Percentiles rank a stretch among this genome's conserved stretches.
These are phyloP conservation scores for Amphiprion percula DNA, from an alignment of 2,113 vertebrate genomes.

Conservation along the genomic window DNA sequence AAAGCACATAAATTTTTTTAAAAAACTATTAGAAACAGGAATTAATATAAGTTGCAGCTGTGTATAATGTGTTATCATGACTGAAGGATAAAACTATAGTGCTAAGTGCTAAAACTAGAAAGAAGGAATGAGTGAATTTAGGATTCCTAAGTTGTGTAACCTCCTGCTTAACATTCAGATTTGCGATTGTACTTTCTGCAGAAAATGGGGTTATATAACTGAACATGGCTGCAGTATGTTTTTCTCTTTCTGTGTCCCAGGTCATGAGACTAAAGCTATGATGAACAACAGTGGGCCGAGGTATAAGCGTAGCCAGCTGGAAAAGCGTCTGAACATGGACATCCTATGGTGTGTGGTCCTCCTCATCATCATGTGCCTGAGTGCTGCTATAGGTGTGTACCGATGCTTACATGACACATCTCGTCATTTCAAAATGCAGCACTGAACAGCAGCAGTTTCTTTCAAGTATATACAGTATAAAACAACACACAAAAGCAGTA, in stretches of 20 bases:
- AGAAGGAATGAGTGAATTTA: no score
- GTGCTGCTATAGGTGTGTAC: conserved; percentile 88
- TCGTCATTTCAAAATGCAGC: background rate
- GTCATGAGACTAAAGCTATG: conserved; percentile 98
- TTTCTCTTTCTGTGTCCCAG: conserved; percentile 70
- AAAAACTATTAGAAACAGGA: no score
- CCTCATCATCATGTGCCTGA: conserved; percentile 91
- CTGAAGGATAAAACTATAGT: no score
- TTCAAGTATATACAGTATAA: background rate
- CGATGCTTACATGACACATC: background rate
- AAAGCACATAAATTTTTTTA: no score
- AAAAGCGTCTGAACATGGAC: conserved; percentile 90
- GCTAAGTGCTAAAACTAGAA: no score
- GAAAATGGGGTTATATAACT: background rate
- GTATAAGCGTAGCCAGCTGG: conserved; percentile 93
- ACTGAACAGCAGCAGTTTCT: background rate
- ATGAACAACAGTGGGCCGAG: conserved; percentile 93
- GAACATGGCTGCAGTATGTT: background rate
- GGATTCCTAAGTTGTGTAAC: no score
- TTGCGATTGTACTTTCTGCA: background rate
- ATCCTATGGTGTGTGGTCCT: conserved; percentile 94
- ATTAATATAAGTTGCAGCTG: no score
- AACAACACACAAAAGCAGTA: background rate
- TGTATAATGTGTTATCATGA: no score
- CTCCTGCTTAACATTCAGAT: background rate